Conservation (phyloP, 2,888 invertebrate species). For the Coelinius sp. region DNA sequence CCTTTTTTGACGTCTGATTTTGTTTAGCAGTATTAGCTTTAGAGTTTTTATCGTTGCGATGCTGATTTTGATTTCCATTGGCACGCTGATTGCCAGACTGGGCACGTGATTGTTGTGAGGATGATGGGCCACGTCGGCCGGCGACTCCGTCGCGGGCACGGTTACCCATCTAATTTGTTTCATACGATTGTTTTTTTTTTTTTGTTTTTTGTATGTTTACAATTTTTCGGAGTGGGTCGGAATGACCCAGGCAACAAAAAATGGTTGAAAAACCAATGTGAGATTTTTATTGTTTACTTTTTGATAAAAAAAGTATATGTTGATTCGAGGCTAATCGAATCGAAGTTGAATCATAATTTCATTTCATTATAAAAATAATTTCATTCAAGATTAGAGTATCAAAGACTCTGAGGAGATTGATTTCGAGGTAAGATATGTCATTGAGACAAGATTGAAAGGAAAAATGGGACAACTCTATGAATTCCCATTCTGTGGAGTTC, state of each 20-base stretch:
- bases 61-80: conserved; percentile 70
- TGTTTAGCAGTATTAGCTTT: conserved; percentile 70
- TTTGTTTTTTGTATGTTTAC: conserved; percentile 29
- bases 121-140: conserved; percentile 68
- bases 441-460: background rate
- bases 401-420: background rate
- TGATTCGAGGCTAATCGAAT: conserved; percentile 17
- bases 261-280: conserved; percentile 39
- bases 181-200: conserved; percentile 57
- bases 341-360: conserved; percentile 33
- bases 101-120: conserved; percentile 68
- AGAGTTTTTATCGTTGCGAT: conserved; percentile 71
- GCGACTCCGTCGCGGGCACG: conserved; percentile 69
- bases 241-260: conserved; percentile 32
- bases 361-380: conserved; percentile 37
- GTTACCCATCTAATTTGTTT: conserved; percentile 69
- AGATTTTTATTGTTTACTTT: conserved; percentile 35
- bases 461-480: background rate
- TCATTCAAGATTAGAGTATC: conserved; percentile 1
- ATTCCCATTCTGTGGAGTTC: conserved; percentile 1
- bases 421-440: background rate
- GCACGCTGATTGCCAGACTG: conserved; percentile 69
- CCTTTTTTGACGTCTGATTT: conserved; percentile 70
- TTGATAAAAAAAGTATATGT: conserved; percentile 39
- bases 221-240: conserved; percentile 55